These are phyloP conservation scores for Silurus glanis DNA, from an alignment of 2,113 vertebrate genomes.

Conservation along the genomic window DNA sequence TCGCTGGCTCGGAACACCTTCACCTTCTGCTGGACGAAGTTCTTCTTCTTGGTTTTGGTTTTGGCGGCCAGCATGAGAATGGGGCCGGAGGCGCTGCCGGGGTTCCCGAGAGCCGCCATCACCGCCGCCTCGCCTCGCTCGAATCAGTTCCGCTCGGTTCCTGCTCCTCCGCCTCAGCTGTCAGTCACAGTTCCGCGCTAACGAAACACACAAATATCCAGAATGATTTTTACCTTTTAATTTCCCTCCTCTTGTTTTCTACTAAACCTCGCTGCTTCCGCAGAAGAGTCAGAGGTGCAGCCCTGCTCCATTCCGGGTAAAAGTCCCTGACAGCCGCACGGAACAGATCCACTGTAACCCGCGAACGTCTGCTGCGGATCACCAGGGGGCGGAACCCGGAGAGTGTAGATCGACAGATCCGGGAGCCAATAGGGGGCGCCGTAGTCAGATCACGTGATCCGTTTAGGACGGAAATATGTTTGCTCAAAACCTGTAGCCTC, in stretches of 20 bases:
- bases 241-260: not conserved
- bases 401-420: conserved; percentile 11
- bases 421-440: conserved; percentile 34
- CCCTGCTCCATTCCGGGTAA: conserved; percentile 16
- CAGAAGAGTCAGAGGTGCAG: not conserved
- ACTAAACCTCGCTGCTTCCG: not conserved
- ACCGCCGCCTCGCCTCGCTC: conserved; percentile 21
- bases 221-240: not conserved
- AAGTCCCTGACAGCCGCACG: conserved; percentile 27
- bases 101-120: conserved; percentile 74
- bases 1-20: conserved; percentile 89
- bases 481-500: not conserved
- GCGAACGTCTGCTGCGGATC: conserved; percentile 10
- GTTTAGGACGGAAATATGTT: not conserved
- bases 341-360: not conserved
- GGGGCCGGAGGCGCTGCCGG: conserved; percentile 69
- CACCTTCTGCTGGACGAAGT: conserved; percentile 93
- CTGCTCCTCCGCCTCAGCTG: conserved; percentile 31
- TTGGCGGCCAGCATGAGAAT: conserved; percentile 79
- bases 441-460: conserved; percentile 32
- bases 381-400: conserved; percentile 34
- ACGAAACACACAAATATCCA: not conserved
- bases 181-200: conserved; percentile 6
- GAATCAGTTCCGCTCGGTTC: not conserved
- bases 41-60: conserved; percentile 92